Evolutionary conservation across 1,140 invertebrate genomes (phyloP).

Genomic region (Zaprionus camerounensis): DNA sequence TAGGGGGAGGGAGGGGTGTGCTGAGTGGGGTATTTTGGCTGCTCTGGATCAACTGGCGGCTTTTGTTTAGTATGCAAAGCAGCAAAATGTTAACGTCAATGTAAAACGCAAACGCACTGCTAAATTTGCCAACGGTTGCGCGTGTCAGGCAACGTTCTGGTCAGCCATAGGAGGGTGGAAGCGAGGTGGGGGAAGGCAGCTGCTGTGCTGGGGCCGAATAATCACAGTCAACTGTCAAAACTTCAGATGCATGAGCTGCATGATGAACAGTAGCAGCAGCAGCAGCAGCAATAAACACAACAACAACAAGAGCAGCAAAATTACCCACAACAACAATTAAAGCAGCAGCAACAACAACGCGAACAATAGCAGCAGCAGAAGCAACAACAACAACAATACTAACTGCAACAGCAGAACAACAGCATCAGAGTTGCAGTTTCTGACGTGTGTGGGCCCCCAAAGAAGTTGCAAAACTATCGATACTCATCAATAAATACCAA

Average conservation of each 20-base stretch:
- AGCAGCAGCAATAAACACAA: background rate
- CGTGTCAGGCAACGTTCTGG: background rate
- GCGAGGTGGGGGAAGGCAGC: background rate
- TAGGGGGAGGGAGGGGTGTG: background rate
- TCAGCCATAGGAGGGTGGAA: background rate
- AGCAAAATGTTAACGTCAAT: conserved; percentile 75
- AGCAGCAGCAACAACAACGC: background rate
- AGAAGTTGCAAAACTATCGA: background rate
- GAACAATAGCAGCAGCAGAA: background rate
- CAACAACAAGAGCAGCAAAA: background rate
- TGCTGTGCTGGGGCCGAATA: conserved; percentile 35
- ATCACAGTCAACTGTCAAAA: conserved; percentile 81
- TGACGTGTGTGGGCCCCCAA: background rate
- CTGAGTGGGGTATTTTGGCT: conserved; percentile 46
- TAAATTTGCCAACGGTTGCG: conserved; percentile 52
- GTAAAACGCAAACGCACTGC: conserved; percentile 77
- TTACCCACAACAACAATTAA: background rate
- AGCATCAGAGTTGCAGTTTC: background rate
- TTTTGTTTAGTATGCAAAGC: conserved; percentile 78
- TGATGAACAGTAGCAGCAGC: conserved; percentile 61
- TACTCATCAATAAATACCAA: background rate
- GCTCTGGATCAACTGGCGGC: conserved; percentile 40
- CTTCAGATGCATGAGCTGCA: conserved; percentile 76
- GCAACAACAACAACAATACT: background rate
- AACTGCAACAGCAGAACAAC: background rate